phyloP scores from a whole-genome alignment of 2,113 vertebrate genomes.

The Callopanchax toddi region DNA sequence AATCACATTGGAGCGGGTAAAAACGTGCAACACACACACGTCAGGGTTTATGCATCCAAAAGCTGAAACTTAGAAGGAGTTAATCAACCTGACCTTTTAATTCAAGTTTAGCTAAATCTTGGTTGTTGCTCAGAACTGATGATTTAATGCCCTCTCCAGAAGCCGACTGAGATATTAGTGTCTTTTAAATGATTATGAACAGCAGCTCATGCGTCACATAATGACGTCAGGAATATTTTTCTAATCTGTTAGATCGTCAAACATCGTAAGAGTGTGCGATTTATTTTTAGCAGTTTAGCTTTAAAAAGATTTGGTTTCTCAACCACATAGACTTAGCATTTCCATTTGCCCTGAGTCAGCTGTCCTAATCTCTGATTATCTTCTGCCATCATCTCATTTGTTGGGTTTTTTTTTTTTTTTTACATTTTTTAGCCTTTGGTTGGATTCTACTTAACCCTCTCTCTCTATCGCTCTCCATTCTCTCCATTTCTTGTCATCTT shows the following conservation, averaged over 20 bases:
- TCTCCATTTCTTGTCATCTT: conserved; percentile 21
- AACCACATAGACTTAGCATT: neutral
- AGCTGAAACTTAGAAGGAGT: too few species aligned
- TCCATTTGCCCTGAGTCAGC: neutral
- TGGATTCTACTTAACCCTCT: conserved; percentile 22
- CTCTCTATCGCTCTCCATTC: conserved; percentile 15
- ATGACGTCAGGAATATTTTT: neutral
- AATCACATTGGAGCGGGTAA: conserved; percentile 75
- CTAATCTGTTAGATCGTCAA: neutral
- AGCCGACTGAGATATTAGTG: neutral
- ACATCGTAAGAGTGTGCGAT: neutral
- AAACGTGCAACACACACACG: neutral
- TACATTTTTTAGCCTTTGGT: neutral
- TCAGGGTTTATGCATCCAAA: neutral
- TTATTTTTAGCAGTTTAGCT: neutral
- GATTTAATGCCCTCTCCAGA: too few species aligned
- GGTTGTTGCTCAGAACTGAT: too few species aligned
- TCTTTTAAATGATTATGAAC: too few species aligned
- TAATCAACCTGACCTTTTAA: neutral
- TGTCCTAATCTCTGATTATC: neutral
- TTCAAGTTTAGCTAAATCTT: neutral
- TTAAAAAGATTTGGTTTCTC: neutral
- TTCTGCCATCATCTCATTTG: neutral
- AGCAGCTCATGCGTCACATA: neutral
- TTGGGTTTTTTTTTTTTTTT: conserved; percentile 9